Percentiles rank a stretch among this genome's conserved stretches.
Conservation (phyloP, 2,113 vertebrate genomes). For the Gnathonemus longibarbis region DNA sequence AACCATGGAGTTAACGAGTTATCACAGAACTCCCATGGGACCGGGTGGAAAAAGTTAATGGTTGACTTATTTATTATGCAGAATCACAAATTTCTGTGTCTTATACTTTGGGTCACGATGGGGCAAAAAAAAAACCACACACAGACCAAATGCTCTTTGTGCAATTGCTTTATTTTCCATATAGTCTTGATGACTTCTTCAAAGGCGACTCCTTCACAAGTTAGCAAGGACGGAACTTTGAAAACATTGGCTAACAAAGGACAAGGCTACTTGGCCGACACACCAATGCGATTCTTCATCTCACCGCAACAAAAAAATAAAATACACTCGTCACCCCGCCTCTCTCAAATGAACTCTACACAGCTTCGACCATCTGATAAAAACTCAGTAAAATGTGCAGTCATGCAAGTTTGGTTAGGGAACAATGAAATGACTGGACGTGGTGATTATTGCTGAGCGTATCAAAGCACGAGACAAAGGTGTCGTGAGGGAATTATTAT, state of each 20-base stretch:
- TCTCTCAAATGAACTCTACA: neutral
- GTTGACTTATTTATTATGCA: neutral
- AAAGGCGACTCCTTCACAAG: neutral
- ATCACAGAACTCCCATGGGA: neutral
- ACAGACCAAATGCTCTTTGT: neutral
- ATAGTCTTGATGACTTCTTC: neutral
- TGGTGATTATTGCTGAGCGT: neutral
- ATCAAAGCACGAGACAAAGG: neutral
- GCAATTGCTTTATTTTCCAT: slow-evolving; percentile 10
- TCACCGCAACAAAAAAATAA: neutral
- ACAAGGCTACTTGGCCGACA: too few relatives aligned
- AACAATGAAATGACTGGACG: neutral
- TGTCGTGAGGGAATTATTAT: neutral
- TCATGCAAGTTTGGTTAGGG: neutral
- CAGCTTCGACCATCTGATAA: neutral
- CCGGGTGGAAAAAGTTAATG: neutral
- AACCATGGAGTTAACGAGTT: neutral
- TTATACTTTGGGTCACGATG: neutral
- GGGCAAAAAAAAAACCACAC: neutral
- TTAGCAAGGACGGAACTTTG: neutral
- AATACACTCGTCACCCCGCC: neutral
- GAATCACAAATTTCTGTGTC: neutral
- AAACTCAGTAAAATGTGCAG: neutral
- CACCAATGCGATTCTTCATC: neutral
- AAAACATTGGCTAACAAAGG: neutral